These are phyloP conservation scores for Melieria picta DNA, from an alignment of 2,888 invertebrate species.

Conservation along the genomic window DNA sequence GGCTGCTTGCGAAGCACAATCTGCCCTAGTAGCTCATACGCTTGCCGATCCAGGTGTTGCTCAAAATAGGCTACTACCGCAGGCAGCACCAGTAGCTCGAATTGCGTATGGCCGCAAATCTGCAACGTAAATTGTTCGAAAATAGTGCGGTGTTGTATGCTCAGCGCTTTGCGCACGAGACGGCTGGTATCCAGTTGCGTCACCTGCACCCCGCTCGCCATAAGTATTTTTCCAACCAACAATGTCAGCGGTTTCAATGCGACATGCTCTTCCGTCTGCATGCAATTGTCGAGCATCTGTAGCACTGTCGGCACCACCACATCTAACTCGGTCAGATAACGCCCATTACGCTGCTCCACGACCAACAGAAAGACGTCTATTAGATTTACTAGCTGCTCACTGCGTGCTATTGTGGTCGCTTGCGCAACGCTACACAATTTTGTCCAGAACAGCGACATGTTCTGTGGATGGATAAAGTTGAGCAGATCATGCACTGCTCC, in stretches of 20 bases:
- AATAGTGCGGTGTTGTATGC: conserved; percentile 69
- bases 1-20: conserved; percentile 76
- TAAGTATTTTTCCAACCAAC: conserved; percentile 71
- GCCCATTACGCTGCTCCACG: conserved; percentile 74
- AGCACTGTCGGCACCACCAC: conserved; percentile 71
- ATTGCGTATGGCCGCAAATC: conserved; percentile 74
- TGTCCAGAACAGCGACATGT: conserved; percentile 76
- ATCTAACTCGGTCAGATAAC: conserved; percentile 71
- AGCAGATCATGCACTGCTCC: conserved; percentile 74
- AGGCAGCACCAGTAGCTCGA: conserved; percentile 79
- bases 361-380: conserved; percentile 72
- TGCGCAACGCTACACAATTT: conserved; percentile 65
- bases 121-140: conserved; percentile 75
- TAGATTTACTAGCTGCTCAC: conserved; percentile 62
- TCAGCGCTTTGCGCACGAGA: conserved; percentile 74
- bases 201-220: conserved; percentile 72
- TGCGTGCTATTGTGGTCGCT: conserved; percentile 19
- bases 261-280: conserved; percentile 15
- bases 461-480: conserved; percentile 72
- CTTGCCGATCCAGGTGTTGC: conserved; percentile 68
- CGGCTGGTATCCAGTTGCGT: conserved; percentile 79
- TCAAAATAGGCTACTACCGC: conserved; percentile 73
- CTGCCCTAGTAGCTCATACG: conserved; percentile 73
- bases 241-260: conserved; percentile 39
- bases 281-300: conserved; percentile 48